phyloP scores from a whole-genome alignment of 2,113 vertebrate species.

The Sprattus sprattus region DNA sequence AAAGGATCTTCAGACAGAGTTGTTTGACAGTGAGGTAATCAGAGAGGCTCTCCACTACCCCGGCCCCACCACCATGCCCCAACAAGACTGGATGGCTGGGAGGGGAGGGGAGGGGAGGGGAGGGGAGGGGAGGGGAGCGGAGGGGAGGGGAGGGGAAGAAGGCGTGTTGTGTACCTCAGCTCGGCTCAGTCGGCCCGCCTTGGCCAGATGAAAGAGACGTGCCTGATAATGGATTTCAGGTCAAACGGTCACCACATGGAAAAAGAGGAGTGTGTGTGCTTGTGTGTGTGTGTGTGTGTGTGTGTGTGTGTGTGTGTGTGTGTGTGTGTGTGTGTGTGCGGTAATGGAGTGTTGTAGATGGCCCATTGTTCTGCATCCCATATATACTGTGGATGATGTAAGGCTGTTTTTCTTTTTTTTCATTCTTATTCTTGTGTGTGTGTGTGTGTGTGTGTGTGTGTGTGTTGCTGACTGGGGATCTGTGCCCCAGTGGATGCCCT shows the following conservation, averaged over 20 bases:
- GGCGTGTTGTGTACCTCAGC: constrained; percentile 27
- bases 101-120: background rate
- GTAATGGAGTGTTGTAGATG: constrained; percentile 15
- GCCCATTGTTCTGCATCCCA: constrained; percentile 40
- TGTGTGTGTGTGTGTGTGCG: background rate
- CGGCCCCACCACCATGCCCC: background rate
- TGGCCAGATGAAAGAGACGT: constrained; percentile 11
- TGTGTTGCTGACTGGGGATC: background rate
- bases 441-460: constrained; percentile 24
- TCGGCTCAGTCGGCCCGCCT: constrained; percentile 14
- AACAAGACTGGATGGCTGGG: background rate
- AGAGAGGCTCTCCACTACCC: constrained; percentile 22
- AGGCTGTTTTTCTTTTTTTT: constrained; percentile 22
- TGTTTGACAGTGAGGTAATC: constrained; percentile 57
- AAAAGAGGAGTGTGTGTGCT: constrained; percentile 31
- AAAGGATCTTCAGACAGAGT: constrained; percentile 35
- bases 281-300: constrained; percentile 26
- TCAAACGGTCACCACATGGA: constrained; percentile 45
- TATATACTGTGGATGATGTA: constrained; percentile 43
- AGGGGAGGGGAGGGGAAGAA: background rate
- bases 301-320: constrained; percentile 21
- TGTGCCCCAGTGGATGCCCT: constrained; percentile 4
- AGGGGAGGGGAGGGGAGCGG: background rate
- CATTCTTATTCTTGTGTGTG: constrained; percentile 28
- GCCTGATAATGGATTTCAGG: constrained; percentile 49